Conservation (phyloP, 2,797 vertebrate species). For the Cossypha dichroa region DNA sequence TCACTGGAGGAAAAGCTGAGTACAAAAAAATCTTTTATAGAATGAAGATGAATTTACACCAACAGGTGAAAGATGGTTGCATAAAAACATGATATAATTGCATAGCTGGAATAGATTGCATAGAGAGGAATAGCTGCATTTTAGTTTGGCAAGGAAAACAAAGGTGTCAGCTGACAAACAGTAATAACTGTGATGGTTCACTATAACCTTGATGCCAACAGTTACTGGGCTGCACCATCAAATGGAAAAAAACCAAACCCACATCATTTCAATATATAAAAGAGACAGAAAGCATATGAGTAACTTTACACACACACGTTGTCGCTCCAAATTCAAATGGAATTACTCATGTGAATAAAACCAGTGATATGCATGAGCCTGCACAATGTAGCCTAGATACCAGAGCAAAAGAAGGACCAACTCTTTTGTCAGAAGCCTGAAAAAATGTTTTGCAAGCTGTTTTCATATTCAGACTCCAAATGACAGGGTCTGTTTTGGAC, state of each 20-base stretch:
- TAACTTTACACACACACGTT: constrained; percentile 35
- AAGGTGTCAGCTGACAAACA: constrained; percentile 22
- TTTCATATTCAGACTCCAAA: constrained; percentile 54
- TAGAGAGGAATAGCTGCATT: background rate
- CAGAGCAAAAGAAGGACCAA: constrained; percentile 56
- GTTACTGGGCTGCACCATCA: background rate
- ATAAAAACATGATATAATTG: constrained; percentile 8
- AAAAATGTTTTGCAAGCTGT: constrained; percentile 66
- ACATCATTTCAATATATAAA: constrained; percentile 53
- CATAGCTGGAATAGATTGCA: constrained; percentile 13
- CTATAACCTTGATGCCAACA: constrained; percentile 10
- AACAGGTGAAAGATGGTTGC: constrained; percentile 29
- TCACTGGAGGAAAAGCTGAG: background rate
- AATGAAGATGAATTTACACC: background rate
- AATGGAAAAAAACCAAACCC: background rate
- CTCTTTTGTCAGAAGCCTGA: constrained; percentile 52
- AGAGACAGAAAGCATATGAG: constrained; percentile 26
- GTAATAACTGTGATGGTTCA: background rate
- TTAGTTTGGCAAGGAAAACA: constrained; percentile 29
- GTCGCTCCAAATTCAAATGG: constrained; percentile 56
- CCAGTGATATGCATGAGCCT: constrained; percentile 56
- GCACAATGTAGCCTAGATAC: constrained; percentile 67
- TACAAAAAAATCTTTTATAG: constrained; percentile 1
- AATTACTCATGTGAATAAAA: constrained; percentile 67
- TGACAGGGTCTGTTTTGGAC: constrained; percentile 42